These are phyloP conservation scores for Fregetta grallaria DNA, from an alignment of 2,113 vertebrate species.

Conservation along the genomic window DNA sequence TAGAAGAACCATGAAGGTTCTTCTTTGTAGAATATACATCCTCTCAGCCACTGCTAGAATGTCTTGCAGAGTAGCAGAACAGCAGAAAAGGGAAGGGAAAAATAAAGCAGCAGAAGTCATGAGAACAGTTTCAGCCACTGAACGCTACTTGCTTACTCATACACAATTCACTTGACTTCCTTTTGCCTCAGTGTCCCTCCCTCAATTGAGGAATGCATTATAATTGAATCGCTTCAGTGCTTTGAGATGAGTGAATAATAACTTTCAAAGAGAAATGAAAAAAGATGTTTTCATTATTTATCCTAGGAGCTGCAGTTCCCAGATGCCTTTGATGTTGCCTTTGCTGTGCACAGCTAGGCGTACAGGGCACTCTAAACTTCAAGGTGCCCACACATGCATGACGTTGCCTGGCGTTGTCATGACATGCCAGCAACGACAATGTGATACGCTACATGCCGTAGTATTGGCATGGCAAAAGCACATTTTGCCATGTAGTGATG, in stretches of 20 bases:
- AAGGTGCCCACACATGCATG: not conserved
- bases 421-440: not conserved
- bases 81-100: not conserved
- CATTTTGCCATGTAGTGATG: not conserved
- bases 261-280: not conserved
- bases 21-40: not conserved
- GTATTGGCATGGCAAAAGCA: not conserved
- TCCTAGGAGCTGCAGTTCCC: not conserved
- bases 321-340: not conserved
- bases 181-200: not conserved
- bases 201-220: not conserved
- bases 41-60: not conserved
- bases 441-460: fast-evolving
- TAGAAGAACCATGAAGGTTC: not conserved
- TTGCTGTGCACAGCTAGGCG: not conserved
- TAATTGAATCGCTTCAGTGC: not conserved
- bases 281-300: not conserved
- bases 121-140: not conserved
- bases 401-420: not conserved
- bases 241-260: not conserved
- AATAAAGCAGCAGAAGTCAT: not conserved
- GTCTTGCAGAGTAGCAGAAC: not conserved
- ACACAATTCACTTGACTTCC: not conserved
- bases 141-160: too few relatives aligned
- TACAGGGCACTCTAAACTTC: not conserved